Evolutionary conservation across 2,113 vertebrate species (phyloP), one percentile per base, ranked within the genome.

Genomic region (Cynocephalus volans): DNA sequence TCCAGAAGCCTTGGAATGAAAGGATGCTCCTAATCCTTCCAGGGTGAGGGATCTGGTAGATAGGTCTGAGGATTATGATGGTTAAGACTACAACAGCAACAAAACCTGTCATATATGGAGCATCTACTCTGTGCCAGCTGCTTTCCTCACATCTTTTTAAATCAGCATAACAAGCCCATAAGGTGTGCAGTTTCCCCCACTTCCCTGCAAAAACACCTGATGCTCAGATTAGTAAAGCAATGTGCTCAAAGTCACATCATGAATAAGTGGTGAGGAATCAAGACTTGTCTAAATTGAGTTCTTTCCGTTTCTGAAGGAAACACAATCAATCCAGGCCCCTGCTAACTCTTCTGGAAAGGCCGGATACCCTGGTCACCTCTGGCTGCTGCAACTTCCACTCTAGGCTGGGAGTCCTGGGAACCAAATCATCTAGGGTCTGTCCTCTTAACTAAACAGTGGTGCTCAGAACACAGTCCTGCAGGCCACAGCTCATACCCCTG

Each of bases 251-350:
- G 77, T 54, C 81, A 93, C 12, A 26, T 2, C 12, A 8, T 23
- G 15, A 15, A 69, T 31, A 54, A 86, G 50, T 13, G 45, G 28
- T 48, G 18, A 80, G 50, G 62, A 88, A 36, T 77, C 41, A 45
- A 62, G 6, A 3, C 52, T 56, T 48, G 54, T 60, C 67, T 54
- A 45, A 31, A 13, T 89, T 33, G 69, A 52, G 19, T 45, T 94
- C 50, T 84, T 92, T 79, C 52, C 31, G 26, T 88, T 85, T 97
- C 82, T 4, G 6, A 86, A 94, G 64, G 77, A 67, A 67, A 65
- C 11, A 54, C 7, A 52, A 52, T 85, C 56, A 19, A n/a, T 36
- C 18, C 33, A 65, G 50, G 45, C 6, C 26, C 28, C 7, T 3
- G 3, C 41, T n/a, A 12, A 67, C 54, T 75, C 31, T 72, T 93